Base-by-base conservation (phyloP, 2,113 vertebrate genomes). In the Rhabdomys dilectus region DNA sequence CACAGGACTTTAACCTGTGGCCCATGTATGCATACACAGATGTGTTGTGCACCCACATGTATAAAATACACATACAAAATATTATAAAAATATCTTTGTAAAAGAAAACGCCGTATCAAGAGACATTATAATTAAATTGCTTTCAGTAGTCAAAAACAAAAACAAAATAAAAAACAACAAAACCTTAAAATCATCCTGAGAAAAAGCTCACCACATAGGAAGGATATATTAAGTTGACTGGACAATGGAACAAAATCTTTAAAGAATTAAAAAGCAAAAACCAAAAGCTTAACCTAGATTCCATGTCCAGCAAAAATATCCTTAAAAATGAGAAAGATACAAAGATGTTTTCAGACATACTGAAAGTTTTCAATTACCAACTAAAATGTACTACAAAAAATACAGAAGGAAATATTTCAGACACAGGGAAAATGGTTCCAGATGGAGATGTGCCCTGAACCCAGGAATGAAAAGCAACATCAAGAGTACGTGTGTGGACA, bases 351-450 rank as follows among this genome's bases (percentile, higher is more conserved):
- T 95, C 66, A 96, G 93, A 89, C 88, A 89, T 34, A 80, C 31
- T 68, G 48, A 92, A 96, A 95, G 64, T 87, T 53, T 88, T 96
- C 89, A 88, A 90, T 97, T 94, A 92, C 66, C 66, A 58, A 72
- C 89, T 91, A n/a, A 95, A 93, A 90, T 90, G 81, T 36, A 82
- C 86, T 86, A 68, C 58, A 89, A 91, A 76, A 89, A 94, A 92
- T 77, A n/a, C 42, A 95, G 88, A 94, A 95, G 89, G 80, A 96
- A 92, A 77, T 89, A 95, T 36, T 64, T 92, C 26, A 94, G 80
- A 78, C 85, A 87, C 6, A 82, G 92, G 91, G 19, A 94, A 97
- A 97, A 89, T 91, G 81, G 77, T 76, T 89, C 78, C 85, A 96
- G 85, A 87, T 89, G 94, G 90, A 81, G 92, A 87, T 56, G 51